phyloP scores from a whole-genome alignment of 2,113 vertebrate genomes.

The Pseudonaja textilis region DNA sequence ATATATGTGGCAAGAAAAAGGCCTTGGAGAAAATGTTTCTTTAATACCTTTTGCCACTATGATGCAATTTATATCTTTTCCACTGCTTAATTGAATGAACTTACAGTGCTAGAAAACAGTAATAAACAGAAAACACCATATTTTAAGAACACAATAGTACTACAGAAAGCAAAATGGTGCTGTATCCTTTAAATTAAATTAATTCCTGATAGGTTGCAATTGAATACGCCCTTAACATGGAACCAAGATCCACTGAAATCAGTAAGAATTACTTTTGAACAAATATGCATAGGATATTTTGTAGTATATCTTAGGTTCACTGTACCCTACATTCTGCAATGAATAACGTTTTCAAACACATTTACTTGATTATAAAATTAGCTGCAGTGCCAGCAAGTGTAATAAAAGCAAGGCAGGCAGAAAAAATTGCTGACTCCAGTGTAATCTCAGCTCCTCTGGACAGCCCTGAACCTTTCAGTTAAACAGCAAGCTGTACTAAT shows the following conservation, averaged over 20 bases:
- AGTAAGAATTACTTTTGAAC: background rate
- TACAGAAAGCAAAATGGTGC: background rate
- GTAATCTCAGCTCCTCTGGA: slow-evolving; percentile 59
- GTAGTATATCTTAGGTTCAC: slow-evolving; percentile 10
- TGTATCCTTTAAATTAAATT: slow-evolving; percentile 36
- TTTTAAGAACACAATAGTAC: background rate
- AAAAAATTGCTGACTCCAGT: slow-evolving; percentile 64
- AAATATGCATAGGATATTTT: background rate
- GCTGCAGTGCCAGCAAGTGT: slow-evolving; percentile 52
- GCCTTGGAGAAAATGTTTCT: background rate
- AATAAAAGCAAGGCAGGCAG: slow-evolving; percentile 62
- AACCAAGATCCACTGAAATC: background rate
- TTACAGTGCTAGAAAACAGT: background rate
- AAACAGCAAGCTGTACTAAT: slow-evolving; percentile 62
- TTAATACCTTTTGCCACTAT: background rate
- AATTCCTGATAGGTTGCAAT: slow-evolving; percentile 11
- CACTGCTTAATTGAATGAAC: background rate
- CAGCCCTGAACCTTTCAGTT: slow-evolving; percentile 53
- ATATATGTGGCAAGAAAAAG: background rate
- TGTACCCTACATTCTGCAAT: slow-evolving; percentile 26
- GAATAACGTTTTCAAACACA: slow-evolving; percentile 57
- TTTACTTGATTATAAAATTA: slow-evolving; percentile 68
- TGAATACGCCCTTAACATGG: background rate
- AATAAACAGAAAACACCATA: background rate
- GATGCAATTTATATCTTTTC: background rate